A percentile compares a stretch with the other conserved stretches of the same genome.
These are phyloP conservation scores for Oscarella lobularis DNA, from an alignment of 37 sponge, comb jelly and placozoan species.

Conservation along the genomic window DNA sequence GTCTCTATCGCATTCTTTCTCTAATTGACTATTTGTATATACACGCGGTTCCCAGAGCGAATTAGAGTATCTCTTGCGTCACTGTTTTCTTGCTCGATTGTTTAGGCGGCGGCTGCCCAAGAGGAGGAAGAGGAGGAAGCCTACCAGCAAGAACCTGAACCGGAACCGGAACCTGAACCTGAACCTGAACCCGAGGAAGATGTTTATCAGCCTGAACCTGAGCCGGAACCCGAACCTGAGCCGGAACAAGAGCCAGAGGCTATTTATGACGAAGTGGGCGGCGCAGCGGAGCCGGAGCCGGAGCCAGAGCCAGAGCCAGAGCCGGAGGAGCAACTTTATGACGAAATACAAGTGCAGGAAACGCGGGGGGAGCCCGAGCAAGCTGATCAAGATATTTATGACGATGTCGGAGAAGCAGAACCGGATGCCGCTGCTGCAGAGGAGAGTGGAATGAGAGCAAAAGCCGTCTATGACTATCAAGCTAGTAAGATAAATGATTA, in stretches of 20 bases:
- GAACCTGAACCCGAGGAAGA: neutral
- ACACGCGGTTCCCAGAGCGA: too few relatives aligned
- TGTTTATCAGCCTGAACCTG: neutral
- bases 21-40: neutral
- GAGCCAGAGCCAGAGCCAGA: too few relatives aligned
- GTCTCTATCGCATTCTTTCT: neutral
- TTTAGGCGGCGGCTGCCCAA: too few relatives aligned
- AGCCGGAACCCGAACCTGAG: too few relatives aligned
- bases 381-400: neutral
- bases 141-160: neutral
- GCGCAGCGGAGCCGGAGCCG: neutral
- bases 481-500: slow-evolving; percentile 28
- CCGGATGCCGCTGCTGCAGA: neutral
- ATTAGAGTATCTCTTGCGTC: too few relatives aligned
- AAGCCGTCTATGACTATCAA: slow-evolving; percentile 79
- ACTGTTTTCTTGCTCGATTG: too few relatives aligned
- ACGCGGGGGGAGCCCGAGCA: too few relatives aligned
- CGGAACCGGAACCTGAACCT: neutral
- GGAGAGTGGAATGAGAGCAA: slow-evolving; percentile 27
- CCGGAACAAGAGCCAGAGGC: neutral
- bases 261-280: neutral
- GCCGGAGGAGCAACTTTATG: too few relatives aligned
- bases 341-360: too few relatives aligned
- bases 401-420: slow-evolving; percentile 2
- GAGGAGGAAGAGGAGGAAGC: neutral